Evolutionary conservation across 2,797 vertebrate genomes (phyloP).

Genomic region (Chloroceryle inda): DNA sequence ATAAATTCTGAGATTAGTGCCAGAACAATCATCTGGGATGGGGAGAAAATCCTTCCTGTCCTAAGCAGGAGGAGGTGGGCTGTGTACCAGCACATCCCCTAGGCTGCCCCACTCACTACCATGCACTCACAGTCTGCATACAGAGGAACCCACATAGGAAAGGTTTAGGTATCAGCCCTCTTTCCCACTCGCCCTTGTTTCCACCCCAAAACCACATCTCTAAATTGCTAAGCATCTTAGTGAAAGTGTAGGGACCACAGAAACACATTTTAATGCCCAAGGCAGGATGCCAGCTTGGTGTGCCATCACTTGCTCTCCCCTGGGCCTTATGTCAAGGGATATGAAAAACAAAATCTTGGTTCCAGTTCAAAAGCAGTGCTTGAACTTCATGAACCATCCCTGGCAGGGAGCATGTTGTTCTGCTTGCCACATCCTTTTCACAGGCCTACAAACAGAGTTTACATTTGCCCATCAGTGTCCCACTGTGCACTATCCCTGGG

Average conservation of each 20-base stretch:
- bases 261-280: neutral
- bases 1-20: neutral
- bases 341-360: neutral
- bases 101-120: neutral
- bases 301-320: neutral
- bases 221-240: neutral
- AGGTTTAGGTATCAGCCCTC: neutral
- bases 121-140: accelerated
- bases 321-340: neutral
- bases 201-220: neutral
- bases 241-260: neutral
- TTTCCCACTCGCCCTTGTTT: neutral
- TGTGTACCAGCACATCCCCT: neutral
- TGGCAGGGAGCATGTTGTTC: neutral
- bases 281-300: neutral
- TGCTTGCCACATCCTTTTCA: neutral
- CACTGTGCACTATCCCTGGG: too few species aligned
- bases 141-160: accelerated
- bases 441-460: neutral
- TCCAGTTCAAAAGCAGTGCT: neutral
- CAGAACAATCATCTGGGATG: neutral
- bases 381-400: neutral
- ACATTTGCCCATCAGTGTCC: neutral
- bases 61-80: neutral
- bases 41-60: neutral